These are phyloP conservation scores for Hoplostethus mediterraneus DNA, from an alignment of 2,797 vertebrate species.

Conservation along the genomic window DNA sequence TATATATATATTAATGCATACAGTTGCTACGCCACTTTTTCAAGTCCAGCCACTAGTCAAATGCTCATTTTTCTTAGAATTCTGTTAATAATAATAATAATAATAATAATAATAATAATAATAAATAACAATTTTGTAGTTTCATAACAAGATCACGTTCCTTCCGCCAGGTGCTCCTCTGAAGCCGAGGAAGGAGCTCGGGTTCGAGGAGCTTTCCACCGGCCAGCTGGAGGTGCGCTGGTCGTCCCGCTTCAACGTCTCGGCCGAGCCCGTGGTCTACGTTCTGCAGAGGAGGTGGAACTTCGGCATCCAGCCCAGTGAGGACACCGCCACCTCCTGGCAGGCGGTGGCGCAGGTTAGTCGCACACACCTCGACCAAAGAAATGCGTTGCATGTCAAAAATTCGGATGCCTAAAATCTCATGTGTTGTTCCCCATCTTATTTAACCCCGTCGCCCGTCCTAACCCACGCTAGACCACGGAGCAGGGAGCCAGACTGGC, in stretches of 20 bases:
- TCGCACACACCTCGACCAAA: not conserved
- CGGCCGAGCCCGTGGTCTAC: conserved; percentile 92
- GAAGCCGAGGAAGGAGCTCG: conserved; percentile 92
- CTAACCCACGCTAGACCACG: conserved; percentile 83
- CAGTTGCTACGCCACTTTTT: not conserved
- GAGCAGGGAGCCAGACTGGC: conserved; percentile 85
- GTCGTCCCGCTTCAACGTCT: conserved; percentile 93
- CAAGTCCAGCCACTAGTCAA: not conserved
- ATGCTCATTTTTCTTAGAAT: not conserved
- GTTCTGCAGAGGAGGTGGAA: conserved; percentile 93
- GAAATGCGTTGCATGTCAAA: too few relatives aligned
- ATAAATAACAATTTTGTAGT: not conserved
- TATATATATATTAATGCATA: too few relatives aligned
- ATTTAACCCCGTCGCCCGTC: not conserved
- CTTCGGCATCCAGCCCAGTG: conserved; percentile 93
- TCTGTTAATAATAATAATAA: too few relatives aligned
- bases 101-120: too few relatives aligned
- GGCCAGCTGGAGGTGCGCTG: conserved; percentile 89
- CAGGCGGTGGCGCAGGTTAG: conserved; percentile 89
- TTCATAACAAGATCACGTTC: not conserved
- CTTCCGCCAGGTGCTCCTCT: conserved; percentile 87
- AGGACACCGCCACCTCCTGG: conserved; percentile 90
- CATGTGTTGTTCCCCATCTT: not conserved
- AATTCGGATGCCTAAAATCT: not conserved
- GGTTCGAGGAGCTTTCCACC: conserved; percentile 85